Base-by-base conservation (phyloP, 2,888 invertebrate genomes). In the Miltochrista miniata region DNA sequence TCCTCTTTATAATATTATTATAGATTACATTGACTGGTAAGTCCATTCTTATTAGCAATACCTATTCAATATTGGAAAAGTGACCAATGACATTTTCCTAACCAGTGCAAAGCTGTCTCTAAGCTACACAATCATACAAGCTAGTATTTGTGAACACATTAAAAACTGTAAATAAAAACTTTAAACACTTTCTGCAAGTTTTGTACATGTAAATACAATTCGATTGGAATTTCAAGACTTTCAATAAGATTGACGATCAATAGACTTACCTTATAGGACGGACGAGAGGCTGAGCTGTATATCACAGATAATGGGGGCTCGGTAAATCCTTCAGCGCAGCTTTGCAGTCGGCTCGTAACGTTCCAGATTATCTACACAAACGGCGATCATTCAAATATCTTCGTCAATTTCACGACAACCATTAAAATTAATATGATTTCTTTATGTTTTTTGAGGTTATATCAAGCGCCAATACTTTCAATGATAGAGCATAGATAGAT, bases 281-380 rank as follows among this genome's bases (percentile, higher is more conserved):
- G 92, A 92, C 91, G 85, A 89, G 86, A 90, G 92, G 91, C 92
- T 90, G 92, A 90, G 92, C 92, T 90, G 91, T 90, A 90, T 92
- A 92, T 92, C 92, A 92, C 92, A 92, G 92, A 92, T 92, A 91
- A 87, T 87, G 85, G 81, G 89, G 92, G 89, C 92, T 90, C 87
- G 90, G 91, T 90, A 87, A 85, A 90, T 90, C 90, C 90, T 86
- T 76, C 59, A 70, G 76, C 86, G 88, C 90, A 90, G 90, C 89
- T 90, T 87, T 79, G 79, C 85, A 87, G 87, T 84, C 85, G 83
- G 87, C 90, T 91, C 90, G 87, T 82, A 70, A 77, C 83, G 83
- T 87, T 86, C 83, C 79, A 80, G 78, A 79, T 85, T 81, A 85
- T 85, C 84, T 84, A 71, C 48, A 72, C 55, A 77, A 66, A 65